Evolutionary conservation across 2,888 invertebrate species (phyloP), one percentile per base, ranked within the genome.

Genomic region (Caenorhabditis afra): DNA sequence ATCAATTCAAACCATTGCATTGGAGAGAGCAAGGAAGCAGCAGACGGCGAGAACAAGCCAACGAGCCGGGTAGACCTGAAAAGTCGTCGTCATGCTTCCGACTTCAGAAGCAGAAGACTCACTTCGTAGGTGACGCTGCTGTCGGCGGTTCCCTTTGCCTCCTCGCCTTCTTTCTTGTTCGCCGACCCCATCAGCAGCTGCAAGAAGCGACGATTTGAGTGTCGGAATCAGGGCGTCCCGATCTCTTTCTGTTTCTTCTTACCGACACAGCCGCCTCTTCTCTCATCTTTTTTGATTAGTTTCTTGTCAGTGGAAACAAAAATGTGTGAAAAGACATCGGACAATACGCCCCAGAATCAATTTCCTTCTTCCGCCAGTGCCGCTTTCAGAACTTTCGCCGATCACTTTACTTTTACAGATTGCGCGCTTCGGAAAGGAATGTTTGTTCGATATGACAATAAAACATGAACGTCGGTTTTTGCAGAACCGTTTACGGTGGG

Each of bases 21-120:
- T 88, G 14, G 86, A 86, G 12, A 88, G 79, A 20, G 88, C 88
- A 16, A 88, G 77, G 7, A 88, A 79, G 62, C 87, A 86, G 35
- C 86, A 86, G 7, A 85, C 81, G 11, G 82, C 64, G 16, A 88
- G 81, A 22, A 88, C 82, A 23, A 85, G 77, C 88, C 88, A 88
- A 62, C 88, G 74, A 47, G 81, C 66, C 0, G 67, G 53, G 53
- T 87, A 87, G 0, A 75, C 74, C 68, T 78, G 39, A 57, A 61
- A 29, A 37, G 14, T 41, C 16, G 4, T 16, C 52, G n/a, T 14
- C 10, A 35, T 22, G 22, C 8, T n/a, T 35, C 11, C 1, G 47
- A 14, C 2, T 4, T 20, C 10, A 12, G 47, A 47, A 16, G 16
- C 16, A 18, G 47, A 47, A n/a, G 47, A 49, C 7, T 12, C 8